Evolutionary conservation across 2,888 invertebrate species (phyloP), one percentile per base, ranked within the genome.

Genomic region (Epinotia ramella): DNA sequence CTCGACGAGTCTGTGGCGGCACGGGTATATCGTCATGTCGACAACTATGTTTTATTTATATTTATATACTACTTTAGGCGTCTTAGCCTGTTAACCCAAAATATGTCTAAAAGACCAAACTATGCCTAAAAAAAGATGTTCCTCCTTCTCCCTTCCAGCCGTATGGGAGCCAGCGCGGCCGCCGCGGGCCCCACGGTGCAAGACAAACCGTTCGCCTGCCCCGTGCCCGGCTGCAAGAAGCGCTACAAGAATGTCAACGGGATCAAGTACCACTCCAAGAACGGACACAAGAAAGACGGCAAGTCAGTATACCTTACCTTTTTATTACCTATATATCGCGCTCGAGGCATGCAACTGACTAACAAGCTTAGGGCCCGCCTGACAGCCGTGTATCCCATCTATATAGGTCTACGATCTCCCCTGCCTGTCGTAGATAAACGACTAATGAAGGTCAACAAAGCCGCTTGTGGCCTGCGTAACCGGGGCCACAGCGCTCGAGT

Each of bases 241-340:
- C 95, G 97, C 60, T 98, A 98, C 91, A 98, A 98, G 90, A 98
- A 98, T 88, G 96, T 97, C 75, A 98, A 98, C 89, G 98, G 98
- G 74, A 97, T 98, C 85, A 98, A 97, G 87, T 98, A 98, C 89
- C 98, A 98, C 91, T 97, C 97, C 62, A 97, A 97, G 90, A 97
- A 97, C 88, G 97, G 97, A 11, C 98, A 98, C 89, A 97, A 97
- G 91, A 97, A 97, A 88, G 97, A 97, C 84, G 96, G 96, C 89
- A 97, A 96, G 97, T 97, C 88, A 95, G 96, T 95, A 80, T n/a
- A 49, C 13, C 65, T 33, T 49, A 57, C 0, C 13, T 57, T 20
- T 18, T 9, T 49, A 53, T n/a, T 49, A 49, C 5, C 0, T 40
- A 3, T 20, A 9, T 9, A 40, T 9, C 40, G 7, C 7, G 33